Base-by-base conservation (phyloP, 1,140 invertebrate genomes). In the Drosophila saltans region DNA sequence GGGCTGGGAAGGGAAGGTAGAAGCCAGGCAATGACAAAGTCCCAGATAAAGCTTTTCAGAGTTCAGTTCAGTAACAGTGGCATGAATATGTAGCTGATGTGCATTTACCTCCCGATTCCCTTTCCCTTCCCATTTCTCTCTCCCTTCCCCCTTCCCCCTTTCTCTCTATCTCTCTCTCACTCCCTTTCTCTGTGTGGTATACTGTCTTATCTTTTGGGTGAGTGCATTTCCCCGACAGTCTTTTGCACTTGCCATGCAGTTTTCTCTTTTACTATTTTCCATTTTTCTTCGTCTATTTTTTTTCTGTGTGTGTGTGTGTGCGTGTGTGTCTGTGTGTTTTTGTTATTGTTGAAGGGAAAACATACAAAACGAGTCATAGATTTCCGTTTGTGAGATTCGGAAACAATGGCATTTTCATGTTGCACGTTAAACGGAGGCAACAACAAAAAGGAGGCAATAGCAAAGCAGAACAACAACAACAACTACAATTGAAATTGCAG, bases 351-450 rank as follows among this genome's bases (percentile, higher is more conserved):
- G 58, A 75, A 81, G 66, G 59, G 66, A 77, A 82, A 80, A 80
- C 76, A 88, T 71, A 81, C 58, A 88, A 82, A 88, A 85, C 83
- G 83, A 82, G 85, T 80, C 79, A 88, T 86, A 88, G 82, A 86
- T 83, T 88, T 88, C 76, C 82, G 78, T 86, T 85, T 86, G 79
- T 85, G 79, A 61, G 76, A 67, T 66, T 71, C 72, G 61, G 61
- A 86, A 86, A 86, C 83, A 86, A 86, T 86, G 84, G 83, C 80
- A 86, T 86, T 86, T 86, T 88, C 83, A 86, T 86, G 83, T 86
- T 80, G 76, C 83, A 88, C 82, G 75, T 81, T 52, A 52, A 52
- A 52, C 45, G 45, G 9, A 21, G 21, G 16, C 16, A n/a, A 57
- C 16, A 16, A 16, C 16, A 63, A 52, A 69, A n/a, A 4, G 39